phyloP scores from a whole-genome alignment of 30 jellyfish, hydroid and myxozoan species.

The Turritopsis rubra region DNA sequence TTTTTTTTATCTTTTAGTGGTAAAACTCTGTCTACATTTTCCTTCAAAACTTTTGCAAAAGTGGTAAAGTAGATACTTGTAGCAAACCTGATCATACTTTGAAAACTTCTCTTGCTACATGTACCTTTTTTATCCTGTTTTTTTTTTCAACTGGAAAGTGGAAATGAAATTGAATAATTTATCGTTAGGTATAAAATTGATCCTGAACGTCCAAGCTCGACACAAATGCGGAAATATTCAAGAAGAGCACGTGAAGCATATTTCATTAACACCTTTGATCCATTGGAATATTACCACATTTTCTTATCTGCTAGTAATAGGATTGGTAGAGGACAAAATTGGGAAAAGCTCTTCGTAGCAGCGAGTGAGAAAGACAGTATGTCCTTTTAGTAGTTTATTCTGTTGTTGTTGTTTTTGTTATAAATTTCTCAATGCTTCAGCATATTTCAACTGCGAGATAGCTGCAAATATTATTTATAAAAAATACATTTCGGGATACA shows the following conservation, averaged over 20 bases:
- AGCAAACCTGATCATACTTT: too few relatives aligned
- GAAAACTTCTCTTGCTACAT: too few relatives aligned
- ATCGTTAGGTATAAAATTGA: neutral
- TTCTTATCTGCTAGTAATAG: constrained; percentile 66
- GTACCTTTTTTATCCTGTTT: too few relatives aligned
- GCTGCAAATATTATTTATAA: neutral
- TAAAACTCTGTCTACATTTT: too few relatives aligned
- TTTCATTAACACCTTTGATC: constrained; percentile 27
- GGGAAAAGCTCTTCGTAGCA: constrained; percentile 55
- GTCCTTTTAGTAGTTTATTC: neutral
- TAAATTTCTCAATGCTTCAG: too few relatives aligned
- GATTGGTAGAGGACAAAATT: constrained; percentile 64
- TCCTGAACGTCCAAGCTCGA: neutral
- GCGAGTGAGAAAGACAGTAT: constrained; percentile 81
- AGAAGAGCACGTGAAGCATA: constrained; percentile 40
- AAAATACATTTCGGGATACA: neutral
- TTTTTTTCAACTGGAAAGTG: neutral
- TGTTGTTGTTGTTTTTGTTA: neutral
- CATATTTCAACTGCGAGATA: neutral
- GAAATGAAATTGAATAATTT: neutral
- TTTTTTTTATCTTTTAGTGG: too few relatives aligned
- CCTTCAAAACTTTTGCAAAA: too few relatives aligned
- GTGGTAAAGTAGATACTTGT: too few relatives aligned
- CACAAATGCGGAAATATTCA: neutral
- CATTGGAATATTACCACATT: constrained; percentile 53